Conservation (phyloP, 2,797 vertebrate species). For the Chelon labrosus region DNA sequence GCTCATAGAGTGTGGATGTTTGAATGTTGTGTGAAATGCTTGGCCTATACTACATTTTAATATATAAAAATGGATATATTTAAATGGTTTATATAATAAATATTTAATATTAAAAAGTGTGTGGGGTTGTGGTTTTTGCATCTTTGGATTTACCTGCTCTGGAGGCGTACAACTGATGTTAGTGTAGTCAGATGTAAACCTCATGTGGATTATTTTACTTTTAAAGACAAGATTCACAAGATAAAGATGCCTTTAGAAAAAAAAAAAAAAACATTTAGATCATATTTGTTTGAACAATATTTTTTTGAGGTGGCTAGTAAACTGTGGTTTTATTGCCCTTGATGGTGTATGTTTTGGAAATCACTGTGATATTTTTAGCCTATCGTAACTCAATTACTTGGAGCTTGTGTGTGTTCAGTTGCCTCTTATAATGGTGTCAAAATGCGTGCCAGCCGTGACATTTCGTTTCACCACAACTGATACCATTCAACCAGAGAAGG, state of each 20-base stretch:
- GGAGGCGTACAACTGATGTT: no score
- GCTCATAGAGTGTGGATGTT: constrained; percentile 41
- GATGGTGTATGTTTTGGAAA: constrained; percentile 2
- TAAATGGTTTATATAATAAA: constrained; percentile 70
- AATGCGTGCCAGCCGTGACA: not conserved
- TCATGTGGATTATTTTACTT: no score
- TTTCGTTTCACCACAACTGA: not conserved
- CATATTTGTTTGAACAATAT: no score
- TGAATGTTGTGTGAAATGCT: constrained; percentile 31
- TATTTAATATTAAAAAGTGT: constrained; percentile 59
- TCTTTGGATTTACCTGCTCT: not conserved
- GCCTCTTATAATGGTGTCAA: constrained; percentile 5
- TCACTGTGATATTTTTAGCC: constrained; percentile 48
- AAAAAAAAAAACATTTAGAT: no score
- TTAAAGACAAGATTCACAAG: no score
- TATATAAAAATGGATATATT: constrained; percentile 57
- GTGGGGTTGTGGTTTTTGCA: not conserved
- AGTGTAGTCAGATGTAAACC: no score
- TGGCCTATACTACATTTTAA: constrained; percentile 14
- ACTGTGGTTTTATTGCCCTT: not conserved
- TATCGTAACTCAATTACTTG: not conserved
- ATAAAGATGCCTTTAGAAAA: no score
- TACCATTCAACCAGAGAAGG: not conserved
- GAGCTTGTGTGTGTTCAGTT: not conserved
- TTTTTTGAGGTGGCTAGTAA: not conserved